Evolutionary conservation across 2,797 vertebrate genomes (phyloP), one percentile per base, ranked within the genome.

Genomic region (Platyrinchus mystaceus): DNA sequence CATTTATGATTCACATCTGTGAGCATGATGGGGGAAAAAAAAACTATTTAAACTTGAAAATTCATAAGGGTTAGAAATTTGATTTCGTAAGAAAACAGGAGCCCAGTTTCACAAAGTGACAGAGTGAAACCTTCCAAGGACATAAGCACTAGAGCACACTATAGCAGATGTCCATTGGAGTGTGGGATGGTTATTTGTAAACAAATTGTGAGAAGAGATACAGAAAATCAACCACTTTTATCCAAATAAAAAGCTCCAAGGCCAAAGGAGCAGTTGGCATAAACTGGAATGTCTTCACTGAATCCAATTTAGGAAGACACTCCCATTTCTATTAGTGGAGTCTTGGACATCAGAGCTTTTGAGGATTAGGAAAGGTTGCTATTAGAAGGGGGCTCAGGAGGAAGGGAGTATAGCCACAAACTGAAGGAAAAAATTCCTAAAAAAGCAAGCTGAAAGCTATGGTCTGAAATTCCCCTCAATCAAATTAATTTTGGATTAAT

Each of bases 131-230:
- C n/a, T 94, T 41, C 73, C 62, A 69, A 90, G 73, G 53, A 58
- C 62, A 73, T 92, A 60, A 93, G 22, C 23, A n/a, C 28, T 86
- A 84, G 69, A 93, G 69, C 23, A 82, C 37, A 49, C 21, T 92
- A 70, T 26, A 93, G 66, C 90, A 95, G 91, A 94, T 90, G 88
- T 70, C 27, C 55, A 55, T 69, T 90, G 59, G 50, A 88, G 39
- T 55, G 70, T 78, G 74, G 58, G 47, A 88, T 49, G 80, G 26
- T 59, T 81, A 78, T 88, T 78, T 89, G 88, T 67, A 96, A 96
- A 87, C 55, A 86, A 90, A 66, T 14, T 47, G 15, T 74, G 85
- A 93, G 41, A 12, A 30, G 21, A 13, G 26, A 69, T 77, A 71
- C n/a, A 83, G 75, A 83, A 83, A 89, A 87, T 67, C 75, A 87